Base-by-base conservation (phyloP, 2,797 vertebrate genomes). In the Periparus ater region DNA sequence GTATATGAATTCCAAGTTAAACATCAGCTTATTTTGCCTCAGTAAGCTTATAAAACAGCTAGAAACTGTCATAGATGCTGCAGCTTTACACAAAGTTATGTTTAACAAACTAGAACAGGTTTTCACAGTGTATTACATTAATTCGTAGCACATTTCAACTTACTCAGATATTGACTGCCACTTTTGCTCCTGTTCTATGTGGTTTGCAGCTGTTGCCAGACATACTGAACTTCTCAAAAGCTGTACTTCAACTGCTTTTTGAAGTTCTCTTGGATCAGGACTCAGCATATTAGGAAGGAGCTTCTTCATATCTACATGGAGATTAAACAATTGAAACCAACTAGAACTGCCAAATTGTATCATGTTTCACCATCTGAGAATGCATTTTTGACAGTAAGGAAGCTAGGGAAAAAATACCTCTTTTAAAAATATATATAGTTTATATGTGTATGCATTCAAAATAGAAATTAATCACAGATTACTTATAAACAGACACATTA, bases 231-330 rank as follows among this genome's bases (percentile, higher is more conserved):
- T 99, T 97, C 99, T 98, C 73, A 99, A 97, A 68, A 99, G 98
- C 97, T 99, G 99, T 40, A 99, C 99, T 97, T 99, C 99, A 57
- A 99, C 99, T 89, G 99, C 99, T 96, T 99, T 99, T 97, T 99
- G 99, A 93, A 99, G 98, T 97, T 99, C 99, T 21, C 98, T 98
- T 13, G 99, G 99, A 97, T 99, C 99, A 70, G 99, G 99, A 96
- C 99, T 99, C 87, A 99, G 95, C 97, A 99, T 98, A 79, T 98
- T 99, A 57, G 99, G 99, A 92, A 99, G 98, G 18, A 99, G 98
- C 81, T 98, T 98, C 97, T 99, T 99, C 96, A 99, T 98, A 95
- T 99, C 99, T 99, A 95, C 11, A 72, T 42, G 89, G 65, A 88
- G 50, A 95, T 88, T 29, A 94, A 87, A 91, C 15, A 95, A 80